Conservation (phyloP, 2,113 vertebrate genomes). For the Psephotus haematonotus region DNA sequence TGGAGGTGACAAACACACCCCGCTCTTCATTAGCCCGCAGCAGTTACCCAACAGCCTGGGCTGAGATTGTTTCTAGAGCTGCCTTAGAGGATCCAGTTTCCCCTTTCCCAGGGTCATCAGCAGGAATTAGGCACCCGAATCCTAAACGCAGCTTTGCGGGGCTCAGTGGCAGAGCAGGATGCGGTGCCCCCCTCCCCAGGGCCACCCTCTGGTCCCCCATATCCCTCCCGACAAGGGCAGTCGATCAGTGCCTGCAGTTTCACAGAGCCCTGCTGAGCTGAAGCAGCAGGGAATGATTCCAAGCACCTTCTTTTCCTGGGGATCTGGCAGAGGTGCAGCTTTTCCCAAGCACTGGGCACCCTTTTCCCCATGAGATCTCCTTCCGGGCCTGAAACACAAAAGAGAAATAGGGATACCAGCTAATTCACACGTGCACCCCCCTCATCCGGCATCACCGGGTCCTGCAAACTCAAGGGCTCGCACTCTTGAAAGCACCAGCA, state of each 20-base stretch:
- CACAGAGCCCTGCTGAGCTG: background rate
- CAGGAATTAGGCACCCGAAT: constrained; percentile 18
- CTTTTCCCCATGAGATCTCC: background rate
- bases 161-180: background rate
- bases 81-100: background rate
- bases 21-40: background rate
- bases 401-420: accelerated
- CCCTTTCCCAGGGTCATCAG: constrained; percentile 13
- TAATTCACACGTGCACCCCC: accelerated
- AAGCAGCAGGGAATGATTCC: background rate
- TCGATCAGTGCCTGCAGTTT: background rate
- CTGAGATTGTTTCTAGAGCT: background rate
- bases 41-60: background rate
- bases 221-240: accelerated
- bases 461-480: background rate
- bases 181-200: accelerated
- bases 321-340: background rate
- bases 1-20: background rate
- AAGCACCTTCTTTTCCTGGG: background rate
- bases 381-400: background rate
- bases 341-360: background rate
- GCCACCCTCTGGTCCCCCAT: background rate
- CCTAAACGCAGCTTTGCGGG: accelerated
- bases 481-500: accelerated
- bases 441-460: accelerated